Evolutionary conservation across 2,888 invertebrate genomes (phyloP).

Genomic region (Macrophya annulata): DNA sequence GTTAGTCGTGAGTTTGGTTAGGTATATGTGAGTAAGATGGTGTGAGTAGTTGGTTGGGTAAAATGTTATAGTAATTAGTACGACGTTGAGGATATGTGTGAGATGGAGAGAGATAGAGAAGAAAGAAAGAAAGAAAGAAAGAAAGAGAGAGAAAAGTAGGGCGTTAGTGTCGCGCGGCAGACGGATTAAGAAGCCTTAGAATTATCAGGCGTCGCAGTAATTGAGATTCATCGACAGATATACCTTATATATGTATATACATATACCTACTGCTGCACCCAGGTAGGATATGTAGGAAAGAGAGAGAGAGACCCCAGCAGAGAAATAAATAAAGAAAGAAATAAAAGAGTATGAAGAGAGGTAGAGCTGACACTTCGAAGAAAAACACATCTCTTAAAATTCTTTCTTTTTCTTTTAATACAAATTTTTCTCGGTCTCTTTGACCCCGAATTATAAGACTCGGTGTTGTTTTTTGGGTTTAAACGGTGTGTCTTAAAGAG

Average conservation of each 20-base stretch:
- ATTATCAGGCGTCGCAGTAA: constrained; percentile 68
- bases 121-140: too few relatives aligned
- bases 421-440: not conserved
- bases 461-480: not conserved
- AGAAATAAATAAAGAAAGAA: not conserved
- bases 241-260: not conserved
- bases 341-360: not conserved
- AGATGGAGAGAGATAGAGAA: constrained; percentile 36
- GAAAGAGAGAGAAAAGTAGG: constrained; percentile 70
- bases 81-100: not conserved
- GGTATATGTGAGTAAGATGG: not conserved
- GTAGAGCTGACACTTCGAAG: too few relatives aligned
- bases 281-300: not conserved
- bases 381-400: too few relatives aligned
- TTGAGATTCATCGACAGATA: constrained; percentile 68
- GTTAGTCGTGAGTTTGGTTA: not conserved
- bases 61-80: constrained; percentile 46
- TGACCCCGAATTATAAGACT: not conserved
- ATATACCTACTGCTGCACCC: not conserved
- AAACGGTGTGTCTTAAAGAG: not conserved
- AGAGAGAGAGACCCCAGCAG: not conserved
- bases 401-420: too few relatives aligned
- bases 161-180: constrained; percentile 70
- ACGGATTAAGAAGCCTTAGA: constrained; percentile 77
- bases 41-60: not conserved